phyloP scores from a whole-genome alignment of 2,797 vertebrate genomes.

The Myripristis murdjan region DNA sequence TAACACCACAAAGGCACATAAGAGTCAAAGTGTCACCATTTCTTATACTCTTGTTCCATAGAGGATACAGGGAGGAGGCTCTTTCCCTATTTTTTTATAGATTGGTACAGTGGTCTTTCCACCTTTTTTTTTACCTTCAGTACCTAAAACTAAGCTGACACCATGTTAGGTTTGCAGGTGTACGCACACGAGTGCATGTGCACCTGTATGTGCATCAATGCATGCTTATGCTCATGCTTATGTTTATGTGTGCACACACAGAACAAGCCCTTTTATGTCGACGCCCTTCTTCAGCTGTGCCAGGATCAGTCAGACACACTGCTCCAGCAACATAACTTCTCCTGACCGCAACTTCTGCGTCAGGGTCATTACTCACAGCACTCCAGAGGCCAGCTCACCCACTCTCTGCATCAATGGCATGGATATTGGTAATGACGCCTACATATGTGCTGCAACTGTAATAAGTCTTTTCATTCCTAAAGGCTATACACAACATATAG shows the following conservation, averaged over 20 bases:
- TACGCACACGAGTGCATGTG: too few species aligned
- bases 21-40: too few species aligned
- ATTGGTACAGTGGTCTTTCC: too few species aligned
- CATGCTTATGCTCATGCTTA: background rate
- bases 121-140: too few species aligned
- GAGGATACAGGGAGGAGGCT: too few species aligned
- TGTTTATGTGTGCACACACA: background rate
- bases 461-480: background rate
- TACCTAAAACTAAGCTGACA: too few species aligned
- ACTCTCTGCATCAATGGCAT: background rate
- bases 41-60: too few species aligned
- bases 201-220: background rate
- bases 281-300: constrained; percentile 10
- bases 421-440: background rate
- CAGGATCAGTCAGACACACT: background rate
- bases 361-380: background rate
- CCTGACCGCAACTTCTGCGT: background rate
- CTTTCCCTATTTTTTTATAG: too few species aligned
- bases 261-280: background rate
- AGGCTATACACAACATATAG: background rate
- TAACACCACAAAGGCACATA: too few species aligned
- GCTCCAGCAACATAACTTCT: background rate
- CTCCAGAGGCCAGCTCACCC: background rate
- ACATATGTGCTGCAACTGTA: background rate
- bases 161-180: background rate